Percentiles rank a stretch among this genome's conserved stretches.
These are phyloP conservation scores for Etheostoma spectabile DNA, from an alignment of 2,113 vertebrate species.

Conservation along the genomic window DNA sequence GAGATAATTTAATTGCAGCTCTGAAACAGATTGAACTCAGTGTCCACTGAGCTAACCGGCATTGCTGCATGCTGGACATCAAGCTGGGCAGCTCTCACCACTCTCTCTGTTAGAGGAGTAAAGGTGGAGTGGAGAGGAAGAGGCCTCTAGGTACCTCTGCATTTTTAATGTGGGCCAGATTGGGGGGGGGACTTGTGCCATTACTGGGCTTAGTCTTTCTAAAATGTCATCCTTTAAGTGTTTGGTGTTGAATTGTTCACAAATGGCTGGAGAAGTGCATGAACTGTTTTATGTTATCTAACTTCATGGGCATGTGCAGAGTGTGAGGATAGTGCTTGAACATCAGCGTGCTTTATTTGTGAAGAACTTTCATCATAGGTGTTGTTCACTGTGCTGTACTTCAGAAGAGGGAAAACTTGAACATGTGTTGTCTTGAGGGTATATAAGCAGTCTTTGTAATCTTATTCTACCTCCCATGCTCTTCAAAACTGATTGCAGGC, in stretches of 20 bases:
- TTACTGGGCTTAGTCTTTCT: slow-evolving; percentile 76
- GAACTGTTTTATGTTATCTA: slow-evolving; percentile 25
- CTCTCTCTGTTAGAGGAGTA: slow-evolving; percentile 47
- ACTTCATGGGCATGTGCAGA: slow-evolving; percentile 3
- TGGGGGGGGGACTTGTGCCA: slow-evolving; percentile 81
- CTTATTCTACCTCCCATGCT: slow-evolving; percentile 36
- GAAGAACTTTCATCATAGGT: slow-evolving; percentile 32
- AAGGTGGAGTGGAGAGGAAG: slow-evolving; percentile 74
- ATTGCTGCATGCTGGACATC: slow-evolving; percentile 74
- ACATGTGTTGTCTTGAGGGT: slow-evolving; percentile 34
- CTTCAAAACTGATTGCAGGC: slow-evolving; percentile 53
- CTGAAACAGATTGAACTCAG: slow-evolving; percentile 87
- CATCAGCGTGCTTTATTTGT: slow-evolving; percentile 38
- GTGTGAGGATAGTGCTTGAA: slow-evolving; percentile 19
- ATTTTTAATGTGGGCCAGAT: slow-evolving; percentile 93
- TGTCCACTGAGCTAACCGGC: slow-evolving; percentile 77
- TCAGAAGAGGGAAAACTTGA: slow-evolving; percentile 38
- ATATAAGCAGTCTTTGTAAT: slow-evolving; percentile 48
- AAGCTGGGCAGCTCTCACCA: slow-evolving; percentile 81
- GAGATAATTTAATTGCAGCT: slow-evolving; percentile 87
- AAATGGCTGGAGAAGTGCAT: slow-evolving; percentile 28
- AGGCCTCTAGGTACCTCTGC: slow-evolving; percentile 78
- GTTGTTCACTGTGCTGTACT: slow-evolving; percentile 41
- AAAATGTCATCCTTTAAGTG: slow-evolving; percentile 68
- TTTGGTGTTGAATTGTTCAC: slow-evolving; percentile 52